Percentiles rank a stretch among this genome's conserved stretches.
These are phyloP conservation scores for Drosophila stalkeri DNA, from an alignment of 2,888 invertebrate species.

Conservation along the genomic window DNA sequence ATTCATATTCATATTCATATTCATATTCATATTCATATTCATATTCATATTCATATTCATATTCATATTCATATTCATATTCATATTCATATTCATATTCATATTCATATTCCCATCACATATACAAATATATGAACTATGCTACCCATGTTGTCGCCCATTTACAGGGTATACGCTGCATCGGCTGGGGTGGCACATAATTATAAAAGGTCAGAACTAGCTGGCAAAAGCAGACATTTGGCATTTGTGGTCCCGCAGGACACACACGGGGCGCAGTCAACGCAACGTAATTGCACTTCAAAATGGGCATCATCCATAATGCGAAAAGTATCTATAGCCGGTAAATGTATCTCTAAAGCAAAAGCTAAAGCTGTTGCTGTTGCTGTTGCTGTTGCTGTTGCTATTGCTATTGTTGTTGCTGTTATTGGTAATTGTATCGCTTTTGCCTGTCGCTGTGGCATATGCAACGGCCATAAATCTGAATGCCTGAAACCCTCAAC, in stretches of 20 bases:
- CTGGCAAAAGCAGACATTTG: conserved; percentile 73
- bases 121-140: too few species aligned
- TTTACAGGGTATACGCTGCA: conserved; percentile 10
- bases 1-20: too few species aligned
- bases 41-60: too few species aligned
- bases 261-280: conserved; percentile 30
- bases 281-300: conserved; percentile 48
- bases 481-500: background rate
- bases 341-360: conserved; percentile 10
- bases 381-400: conserved; percentile 23
- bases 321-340: conserved; percentile 40
- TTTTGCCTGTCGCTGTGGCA: conserved; percentile 55
- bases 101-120: background rate
- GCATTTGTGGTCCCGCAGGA: conserved; percentile 77
- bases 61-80: background rate
- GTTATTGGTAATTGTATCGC: conserved; percentile 71
- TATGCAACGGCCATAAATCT: conserved; percentile 74
- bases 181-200: conserved; percentile 29
- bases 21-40: too few species aligned
- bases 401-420: conserved; percentile 28
- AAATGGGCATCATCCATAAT: conserved; percentile 36
- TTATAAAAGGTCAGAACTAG: conserved; percentile 70
- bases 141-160: background rate
- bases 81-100: background rate
- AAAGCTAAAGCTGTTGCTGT: conserved; percentile 10